Evolutionary conservation across 2,113 vertebrate species (phyloP).

Genomic region (Pedetes capensis): DNA sequence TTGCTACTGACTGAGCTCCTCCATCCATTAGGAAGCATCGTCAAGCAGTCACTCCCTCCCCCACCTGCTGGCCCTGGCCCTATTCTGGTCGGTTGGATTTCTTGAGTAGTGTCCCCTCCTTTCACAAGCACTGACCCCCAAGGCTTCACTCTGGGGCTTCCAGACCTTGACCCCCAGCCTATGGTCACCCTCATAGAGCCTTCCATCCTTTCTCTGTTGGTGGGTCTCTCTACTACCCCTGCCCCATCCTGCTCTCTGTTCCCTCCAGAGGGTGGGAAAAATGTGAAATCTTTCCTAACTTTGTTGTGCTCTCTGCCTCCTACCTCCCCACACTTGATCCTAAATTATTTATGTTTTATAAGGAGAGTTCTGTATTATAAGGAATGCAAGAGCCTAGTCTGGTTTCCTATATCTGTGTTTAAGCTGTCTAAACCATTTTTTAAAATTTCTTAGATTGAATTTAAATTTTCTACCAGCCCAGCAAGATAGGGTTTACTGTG

Average conservation of each 20-base stretch:
- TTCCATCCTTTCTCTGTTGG: neutral
- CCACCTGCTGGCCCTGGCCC: too few species aligned
- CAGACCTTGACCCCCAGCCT: too few species aligned
- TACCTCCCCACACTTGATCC: too few species aligned
- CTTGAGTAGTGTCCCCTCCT: too few species aligned
- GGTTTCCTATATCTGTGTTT: neutral
- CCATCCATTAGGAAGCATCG: neutral
- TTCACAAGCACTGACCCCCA: neutral
- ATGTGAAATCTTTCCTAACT: neutral
- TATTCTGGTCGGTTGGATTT: too few species aligned
- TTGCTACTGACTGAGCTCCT: neutral
- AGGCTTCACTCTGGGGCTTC: neutral
- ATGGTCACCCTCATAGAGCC: too few species aligned
- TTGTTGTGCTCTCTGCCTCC: neutral
- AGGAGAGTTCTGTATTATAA: neutral
- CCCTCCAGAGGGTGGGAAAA: neutral
- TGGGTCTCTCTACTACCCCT: neutral
- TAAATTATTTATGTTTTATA: slow-evolving; percentile 45
- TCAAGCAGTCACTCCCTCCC: neutral
- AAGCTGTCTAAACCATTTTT: neutral
- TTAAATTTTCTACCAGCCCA: neutral
- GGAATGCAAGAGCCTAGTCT: neutral
- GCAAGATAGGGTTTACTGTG: neutral
- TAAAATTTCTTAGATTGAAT: neutral
- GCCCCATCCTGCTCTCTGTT: neutral